phyloP scores from a whole-genome alignment of 2,113 vertebrate species.

The Acanthochromis polyacanthus region DNA sequence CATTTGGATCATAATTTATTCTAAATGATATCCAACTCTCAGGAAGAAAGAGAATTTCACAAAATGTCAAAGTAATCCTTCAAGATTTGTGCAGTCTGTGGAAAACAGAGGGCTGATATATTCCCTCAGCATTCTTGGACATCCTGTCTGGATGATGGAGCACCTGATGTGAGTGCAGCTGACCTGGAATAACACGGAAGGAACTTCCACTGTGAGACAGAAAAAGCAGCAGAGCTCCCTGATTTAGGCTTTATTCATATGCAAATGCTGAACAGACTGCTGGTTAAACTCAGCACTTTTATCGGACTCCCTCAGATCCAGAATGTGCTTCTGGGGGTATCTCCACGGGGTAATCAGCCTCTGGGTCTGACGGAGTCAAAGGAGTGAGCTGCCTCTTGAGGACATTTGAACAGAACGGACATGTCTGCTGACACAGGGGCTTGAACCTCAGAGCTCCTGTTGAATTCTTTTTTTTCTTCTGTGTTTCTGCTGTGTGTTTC shows the following conservation, averaged over 20 bases:
- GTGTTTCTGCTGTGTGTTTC: not conserved
- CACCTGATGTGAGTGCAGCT: slow-evolving; percentile 47
- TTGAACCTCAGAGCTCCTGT: slow-evolving; percentile 1
- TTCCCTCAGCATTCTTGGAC: slow-evolving; percentile 29
- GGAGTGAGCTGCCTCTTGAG: slow-evolving; percentile 44
- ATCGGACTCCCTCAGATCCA: slow-evolving; percentile 30
- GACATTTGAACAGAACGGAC: slow-evolving; percentile 31
- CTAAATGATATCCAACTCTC: slow-evolving; percentile 6
- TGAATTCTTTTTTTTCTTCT: not conserved
- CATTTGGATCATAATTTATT: slow-evolving; percentile 2
- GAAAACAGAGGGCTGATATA: slow-evolving; percentile 17
- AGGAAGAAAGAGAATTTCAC: not conserved
- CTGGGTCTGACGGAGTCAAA: slow-evolving; percentile 24
- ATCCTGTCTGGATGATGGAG: slow-evolving; percentile 30
- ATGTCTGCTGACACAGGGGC: slow-evolving; percentile 4
- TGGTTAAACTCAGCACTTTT: slow-evolving; percentile 33
- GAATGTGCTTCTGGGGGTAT: slow-evolving; percentile 31
- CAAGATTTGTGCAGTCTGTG: not conserved
- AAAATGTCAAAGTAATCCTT: not conserved
- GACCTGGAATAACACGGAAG: slow-evolving; percentile 35
- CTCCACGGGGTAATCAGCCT: slow-evolving; percentile 40
- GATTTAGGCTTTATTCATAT: slow-evolving; percentile 34
- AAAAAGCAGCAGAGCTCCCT: slow-evolving; percentile 23
- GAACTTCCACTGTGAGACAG: slow-evolving; percentile 21
- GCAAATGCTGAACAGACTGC: slow-evolving; percentile 27